phyloP scores from a whole-genome alignment of 2,113 vertebrate species.

The Danionella cerebrum region DNA sequence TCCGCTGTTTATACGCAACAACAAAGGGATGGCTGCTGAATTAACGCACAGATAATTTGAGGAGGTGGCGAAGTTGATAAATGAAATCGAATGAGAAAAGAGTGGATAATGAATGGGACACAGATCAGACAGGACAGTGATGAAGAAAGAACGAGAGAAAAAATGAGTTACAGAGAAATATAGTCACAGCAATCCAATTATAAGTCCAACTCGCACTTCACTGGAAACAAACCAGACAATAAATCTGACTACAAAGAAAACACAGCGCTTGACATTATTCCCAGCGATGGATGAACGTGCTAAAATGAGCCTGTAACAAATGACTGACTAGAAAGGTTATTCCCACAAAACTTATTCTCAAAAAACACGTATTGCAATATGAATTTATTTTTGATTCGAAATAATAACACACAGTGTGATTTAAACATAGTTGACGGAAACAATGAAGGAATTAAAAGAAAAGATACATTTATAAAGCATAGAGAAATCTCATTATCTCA shows the following conservation, averaged over 20 bases:
- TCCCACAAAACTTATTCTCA: too few species aligned
- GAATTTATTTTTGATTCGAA: too few species aligned
- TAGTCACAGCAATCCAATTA: conserved; percentile 46
- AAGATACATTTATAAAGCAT: too few species aligned
- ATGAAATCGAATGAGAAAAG: too few species aligned
- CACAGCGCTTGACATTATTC: neutral
- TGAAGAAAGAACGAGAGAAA: neutral
- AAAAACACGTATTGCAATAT: too few species aligned
- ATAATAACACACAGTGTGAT: too few species aligned
- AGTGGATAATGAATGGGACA: neutral
- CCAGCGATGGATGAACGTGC: neutral
- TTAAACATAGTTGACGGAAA: too few species aligned
- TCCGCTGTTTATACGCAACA: conserved; percentile 5
- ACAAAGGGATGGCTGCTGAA: neutral
- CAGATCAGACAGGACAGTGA: neutral
- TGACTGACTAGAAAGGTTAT: too few species aligned
- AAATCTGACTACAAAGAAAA: neutral
- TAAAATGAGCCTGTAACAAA: neutral
- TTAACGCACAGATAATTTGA: too few species aligned
- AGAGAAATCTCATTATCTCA: too few species aligned
- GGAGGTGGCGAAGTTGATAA: too few species aligned
- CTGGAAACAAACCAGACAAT: neutral
- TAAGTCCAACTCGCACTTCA: conserved; percentile 21
- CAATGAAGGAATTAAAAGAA: too few species aligned
- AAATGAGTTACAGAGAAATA: conserved; percentile 18